phyloP scores from a whole-genome alignment of 2,113 vertebrate genomes.

The sheep (Ovis aries) region ARS-UI_Ramb_v3.0 NC_056063.1:25170501-25171000 shows the following conservation, averaged over 20 bases:
- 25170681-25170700: background rate
- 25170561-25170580: too few species aligned
- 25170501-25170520: too few species aligned
- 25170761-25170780: background rate
- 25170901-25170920: background rate
- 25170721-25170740: background rate
- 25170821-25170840: background rate
- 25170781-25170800: background rate
- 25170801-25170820: background rate
- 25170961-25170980: background rate
- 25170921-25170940: background rate
- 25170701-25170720: background rate
- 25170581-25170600: too few species aligned
- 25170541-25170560: too few species aligned
- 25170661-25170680: background rate
- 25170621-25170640: background rate
- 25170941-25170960: background rate
- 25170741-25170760: background rate
- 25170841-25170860: background rate
- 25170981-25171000: background rate
- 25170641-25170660: background rate
- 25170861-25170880: background rate
- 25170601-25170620: background rate
- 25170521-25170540: too few species aligned
- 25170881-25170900: background rate